Evolutionary conservation across 2,797 vertebrate genomes (phyloP), one percentile per base, ranked within the genome.

Genomic region (Sebastes dallii): DNA sequence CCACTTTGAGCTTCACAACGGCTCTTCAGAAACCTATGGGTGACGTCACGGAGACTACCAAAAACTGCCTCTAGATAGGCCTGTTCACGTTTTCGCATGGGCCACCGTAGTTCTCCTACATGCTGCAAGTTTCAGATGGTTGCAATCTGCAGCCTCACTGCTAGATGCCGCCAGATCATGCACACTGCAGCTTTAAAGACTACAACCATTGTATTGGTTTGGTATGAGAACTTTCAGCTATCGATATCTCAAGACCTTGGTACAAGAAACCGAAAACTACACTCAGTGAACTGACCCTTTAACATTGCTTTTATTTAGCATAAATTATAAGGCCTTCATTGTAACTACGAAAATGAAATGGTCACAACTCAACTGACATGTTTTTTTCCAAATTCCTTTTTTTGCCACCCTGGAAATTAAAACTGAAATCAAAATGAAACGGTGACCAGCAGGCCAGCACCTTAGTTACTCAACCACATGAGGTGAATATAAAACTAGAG

Each of bases 401-500:
- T 39, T 73, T 77, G 9, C 58, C 16, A 13, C 16, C 4, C 16
- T 42, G 27, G 20, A 82, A 66, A 68, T 73, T 54, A 18, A 58
- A 82, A 80, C 4, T 1, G 2, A 39, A 75, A 27, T 1, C 4
- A 54, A 69, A 79, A 27, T 69, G 8, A 75, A 83, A 58, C 24
- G 11, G 22, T 29, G 52, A 50, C 29, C 67, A 60, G 14, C 25
- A 68, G 70, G 30, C 22, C 25, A 50, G 9, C 24, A 10, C 16
- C 34, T 50, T 14, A 16, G 10, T 58, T 42, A 22, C 24, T 58
- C 11, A 39, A 18, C 64, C 59, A 25, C 72, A 70, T 12, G 2
- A 29, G 46, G 42, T 66, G 73, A 77, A 75, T 73, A 22, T 81
- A 66, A 72, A 81, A 64, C 50, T 5, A 27, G 32, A 68, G 18